A percentile compares a stretch with the other conserved stretches of the same genome.
Conservation (phyloP, 2,888 invertebrate genomes). For the Caprella mutica region DNA sequence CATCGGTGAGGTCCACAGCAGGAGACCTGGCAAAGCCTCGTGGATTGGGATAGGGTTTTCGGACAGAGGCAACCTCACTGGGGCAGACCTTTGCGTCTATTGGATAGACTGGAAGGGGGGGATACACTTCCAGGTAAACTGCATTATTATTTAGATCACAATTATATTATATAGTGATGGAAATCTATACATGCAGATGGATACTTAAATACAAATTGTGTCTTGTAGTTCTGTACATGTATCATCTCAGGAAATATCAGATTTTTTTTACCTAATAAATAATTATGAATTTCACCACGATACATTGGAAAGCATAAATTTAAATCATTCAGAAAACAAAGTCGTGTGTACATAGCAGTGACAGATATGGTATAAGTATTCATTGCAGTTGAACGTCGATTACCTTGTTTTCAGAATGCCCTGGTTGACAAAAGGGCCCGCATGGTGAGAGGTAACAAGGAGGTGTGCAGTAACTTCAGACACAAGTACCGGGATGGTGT, state of each 20-base stretch:
- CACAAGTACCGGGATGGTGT: conserved; percentile 44
- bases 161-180: too few species aligned
- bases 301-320: too few species aligned
- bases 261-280: too few species aligned
- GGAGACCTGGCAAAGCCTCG: conserved; percentile 7
- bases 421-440: conserved; percentile 56
- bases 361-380: too few species aligned
- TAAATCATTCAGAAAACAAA: too few species aligned
- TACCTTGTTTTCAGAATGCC: conserved; percentile 51
- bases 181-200: too few species aligned
- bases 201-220: too few species aligned
- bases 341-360: too few species aligned
- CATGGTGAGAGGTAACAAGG: conserved; percentile 55
- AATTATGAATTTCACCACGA: too few species aligned
- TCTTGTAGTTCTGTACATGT: too few species aligned
- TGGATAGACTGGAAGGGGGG: conserved; percentile 59
- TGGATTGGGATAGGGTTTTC: conserved; percentile 86
- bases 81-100: conserved; percentile 69
- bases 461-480: conserved; percentile 58
- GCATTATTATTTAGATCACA: background rate
- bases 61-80: conserved; percentile 57
- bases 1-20: conserved; percentile 26
- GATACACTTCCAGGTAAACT: conserved; percentile 48
- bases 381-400: too few species aligned
- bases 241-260: too few species aligned